Conservation (phyloP, 2,888 invertebrate species). For the Pelosia muscerda region DNA sequence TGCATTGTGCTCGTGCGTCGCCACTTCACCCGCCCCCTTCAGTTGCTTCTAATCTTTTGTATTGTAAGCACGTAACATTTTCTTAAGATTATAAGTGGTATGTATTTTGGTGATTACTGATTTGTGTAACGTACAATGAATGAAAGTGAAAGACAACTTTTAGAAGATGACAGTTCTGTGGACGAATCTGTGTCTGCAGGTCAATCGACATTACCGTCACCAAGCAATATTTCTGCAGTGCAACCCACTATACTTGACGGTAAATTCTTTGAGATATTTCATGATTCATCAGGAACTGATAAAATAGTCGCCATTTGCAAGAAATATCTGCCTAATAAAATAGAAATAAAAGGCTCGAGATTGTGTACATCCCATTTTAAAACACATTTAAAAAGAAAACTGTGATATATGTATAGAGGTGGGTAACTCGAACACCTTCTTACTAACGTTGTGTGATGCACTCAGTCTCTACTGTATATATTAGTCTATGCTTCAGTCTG, state of each 20-base stretch:
- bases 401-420: no score
- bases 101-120: conserved; percentile 20
- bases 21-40: neutral
- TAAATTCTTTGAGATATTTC: conserved; percentile 5
- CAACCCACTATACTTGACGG: conserved; percentile 7
- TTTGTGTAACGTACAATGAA: conserved; percentile 2
- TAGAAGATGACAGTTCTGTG: neutral
- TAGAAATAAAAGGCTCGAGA: conserved; percentile 27
- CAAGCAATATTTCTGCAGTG: neutral
- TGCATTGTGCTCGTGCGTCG: neutral
- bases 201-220: neutral
- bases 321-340: conserved; percentile 28
- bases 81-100: conserved; percentile 18
- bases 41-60: neutral
- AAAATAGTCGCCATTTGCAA: conserved; percentile 27
- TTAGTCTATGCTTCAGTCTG: no score
- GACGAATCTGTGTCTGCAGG: neutral
- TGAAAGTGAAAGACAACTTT: neutral
- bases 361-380: conserved; percentile 25
- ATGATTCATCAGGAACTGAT: conserved; percentile 15
- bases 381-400: conserved; percentile 30
- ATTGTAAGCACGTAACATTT: conserved; percentile 18
- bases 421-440: no score
- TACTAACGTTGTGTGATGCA: no score
- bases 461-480: no score